Evolutionary conservation across 2,888 invertebrate species (phyloP).

Genomic region (Papilio gigon): DNA sequence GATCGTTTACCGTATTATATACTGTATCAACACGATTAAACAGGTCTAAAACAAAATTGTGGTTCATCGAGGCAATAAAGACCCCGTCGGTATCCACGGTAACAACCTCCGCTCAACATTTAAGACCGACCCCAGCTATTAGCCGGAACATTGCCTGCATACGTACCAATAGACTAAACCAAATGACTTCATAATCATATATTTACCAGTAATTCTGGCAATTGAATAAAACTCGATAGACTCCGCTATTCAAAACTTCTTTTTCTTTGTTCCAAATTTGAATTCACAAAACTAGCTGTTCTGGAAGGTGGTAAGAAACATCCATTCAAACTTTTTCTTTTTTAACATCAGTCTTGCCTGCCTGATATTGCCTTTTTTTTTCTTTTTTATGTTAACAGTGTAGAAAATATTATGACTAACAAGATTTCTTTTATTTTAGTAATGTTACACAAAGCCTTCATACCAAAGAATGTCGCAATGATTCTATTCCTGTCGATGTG

Average conservation of each 20-base stretch:
- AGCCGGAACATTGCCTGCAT: slow-evolving; percentile 4
- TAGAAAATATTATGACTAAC: too few relatives aligned
- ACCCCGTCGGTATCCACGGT: slow-evolving; percentile 21
- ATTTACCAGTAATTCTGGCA: too few relatives aligned
- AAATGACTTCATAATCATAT: too few relatives aligned
- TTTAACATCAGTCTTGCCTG: too few relatives aligned
- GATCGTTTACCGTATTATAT: not conserved
- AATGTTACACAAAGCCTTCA: not conserved
- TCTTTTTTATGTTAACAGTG: too few relatives aligned
- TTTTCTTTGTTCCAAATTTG: too few relatives aligned
- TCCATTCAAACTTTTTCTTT: too few relatives aligned
- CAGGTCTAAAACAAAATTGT: slow-evolving; percentile 7
- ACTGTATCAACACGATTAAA: not conserved
- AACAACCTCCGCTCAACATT: slow-evolving; percentile 25
- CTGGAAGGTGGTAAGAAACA: too few relatives aligned
- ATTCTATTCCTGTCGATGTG: slow-evolving; percentile 9
- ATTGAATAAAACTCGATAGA: too few relatives aligned
- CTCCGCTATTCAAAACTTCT: too few relatives aligned
- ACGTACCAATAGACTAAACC: not conserved
- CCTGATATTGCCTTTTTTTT: too few relatives aligned
- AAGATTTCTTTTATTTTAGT: not conserved
- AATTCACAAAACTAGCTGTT: too few relatives aligned
- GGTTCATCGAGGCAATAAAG: not conserved
- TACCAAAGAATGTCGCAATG: not conserved
- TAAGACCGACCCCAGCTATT: slow-evolving; percentile 22